Evolutionary conservation across 2,888 invertebrate genomes (phyloP), one percentile per base, ranked within the genome.

Genomic region (Euproctis similis): DNA sequence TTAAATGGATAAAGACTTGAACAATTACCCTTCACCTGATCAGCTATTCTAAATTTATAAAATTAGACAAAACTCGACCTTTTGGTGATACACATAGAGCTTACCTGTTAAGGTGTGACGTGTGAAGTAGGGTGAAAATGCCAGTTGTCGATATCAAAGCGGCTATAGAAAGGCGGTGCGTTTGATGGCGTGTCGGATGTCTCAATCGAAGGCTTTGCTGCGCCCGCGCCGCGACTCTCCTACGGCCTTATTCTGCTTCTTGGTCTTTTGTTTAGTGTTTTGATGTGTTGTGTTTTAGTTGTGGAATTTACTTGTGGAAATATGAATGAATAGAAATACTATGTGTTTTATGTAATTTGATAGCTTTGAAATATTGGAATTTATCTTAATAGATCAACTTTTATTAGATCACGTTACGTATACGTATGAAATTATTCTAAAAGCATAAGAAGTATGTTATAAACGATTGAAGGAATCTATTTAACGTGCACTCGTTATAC

Each of bases 131-230:
- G 62, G 63, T 60, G 50, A 52, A 40, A 30, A 32, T 14, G 19
- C 27, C 30, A 34, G 48, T 70, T 60, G 66, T 59, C 46, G 65
- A 66, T 67, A 71, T 32, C 58, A 57, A 60, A 62, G 67, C 69
- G 65, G 65, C 69, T 75, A 74, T 76, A 75, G 74, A 73, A 61
- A 56, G 48, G 72, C 81, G 81, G 81, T 52, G 31, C 68, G 67
- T 82, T 81, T 82, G 82, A 82, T 61, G 59, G 48, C 67, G 69
- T 69, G 65, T 82, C 80, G 72, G 75, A 80, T 82, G 76, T 74
- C 80, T 80, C 77, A 74, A 80, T 82, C 77, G 55, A 59, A 69
- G 66, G 68, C 73, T 76, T 73, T 62, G 64, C 71, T 60, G 65
- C 71, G 68, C 66, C 60, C 62, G 64, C 66, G 65, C 62, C 57